A percentile compares a stretch with the other conserved stretches of the same genome.
These are phyloP conservation scores for Sebastes kiyomatsui DNA, from an alignment of 2,797 vertebrate species.

Conservation along the genomic window DNA sequence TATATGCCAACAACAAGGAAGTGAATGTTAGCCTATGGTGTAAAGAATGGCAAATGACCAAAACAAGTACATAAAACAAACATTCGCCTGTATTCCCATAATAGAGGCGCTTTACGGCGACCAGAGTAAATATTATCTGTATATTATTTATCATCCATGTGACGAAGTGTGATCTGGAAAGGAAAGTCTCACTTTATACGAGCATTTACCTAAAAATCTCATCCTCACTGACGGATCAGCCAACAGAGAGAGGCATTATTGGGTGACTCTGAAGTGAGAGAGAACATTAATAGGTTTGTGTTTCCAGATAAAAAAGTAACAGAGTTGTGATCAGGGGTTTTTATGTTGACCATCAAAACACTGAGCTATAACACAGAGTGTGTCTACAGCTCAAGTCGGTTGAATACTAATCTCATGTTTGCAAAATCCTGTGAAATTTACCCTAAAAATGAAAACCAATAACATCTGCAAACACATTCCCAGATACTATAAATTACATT, in stretches of 20 bases:
- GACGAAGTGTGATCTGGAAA: conserved; percentile 77
- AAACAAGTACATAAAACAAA: conserved; percentile 82
- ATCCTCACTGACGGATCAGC: conserved; percentile 37
- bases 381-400: conserved; percentile 5
- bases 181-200: conserved; percentile 67
- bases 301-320: conserved; percentile 41
- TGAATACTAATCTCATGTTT: conserved; percentile 13
- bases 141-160: conserved; percentile 80
- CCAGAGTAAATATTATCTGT: conserved; percentile 76
- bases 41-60: conserved; percentile 84
- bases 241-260: conserved; percentile 55
- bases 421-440: not conserved
- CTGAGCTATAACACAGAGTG: not conserved
- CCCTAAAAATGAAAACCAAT: conserved; percentile 14
- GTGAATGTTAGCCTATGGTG: conserved; percentile 78
- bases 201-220: conserved; percentile 55
- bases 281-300: conserved; percentile 19
- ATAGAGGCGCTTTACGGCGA: conserved; percentile 71
- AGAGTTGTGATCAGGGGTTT: conserved; percentile 44
- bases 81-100: conserved; percentile 73
- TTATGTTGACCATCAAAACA: conserved; percentile 38
- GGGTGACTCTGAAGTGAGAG: conserved; percentile 30
- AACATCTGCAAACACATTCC: not conserved
- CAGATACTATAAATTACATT: not conserved
- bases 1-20: conserved; percentile 82